A percentile compares a stretch with the other conserved stretches of the same genome.
Conservation (phyloP, 1,140 invertebrate genomes). For the Kradibia gibbosae region DNA sequence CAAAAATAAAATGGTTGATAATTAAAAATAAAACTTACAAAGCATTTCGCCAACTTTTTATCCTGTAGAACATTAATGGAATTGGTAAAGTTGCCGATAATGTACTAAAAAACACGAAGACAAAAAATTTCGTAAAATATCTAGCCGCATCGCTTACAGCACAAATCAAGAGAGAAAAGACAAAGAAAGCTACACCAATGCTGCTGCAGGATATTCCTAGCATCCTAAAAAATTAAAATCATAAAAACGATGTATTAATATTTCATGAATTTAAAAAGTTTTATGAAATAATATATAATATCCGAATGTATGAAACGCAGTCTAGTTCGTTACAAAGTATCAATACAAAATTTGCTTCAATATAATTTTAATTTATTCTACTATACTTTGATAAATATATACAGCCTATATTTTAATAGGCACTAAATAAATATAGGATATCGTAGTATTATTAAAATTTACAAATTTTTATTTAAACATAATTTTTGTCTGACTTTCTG, state of each 20-base stretch:
- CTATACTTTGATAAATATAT: no score
- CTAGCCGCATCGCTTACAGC: conserved; percentile 73
- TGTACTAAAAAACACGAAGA: conserved; percentile 75
- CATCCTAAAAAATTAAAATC: conserved; percentile 60
- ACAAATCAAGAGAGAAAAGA: conserved; percentile 63
- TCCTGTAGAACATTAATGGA: conserved; percentile 81
- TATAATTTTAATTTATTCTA: no score
- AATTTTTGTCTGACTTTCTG: no score
- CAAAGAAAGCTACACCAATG: conserved; percentile 60
- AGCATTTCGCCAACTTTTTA: conserved; percentile 81
- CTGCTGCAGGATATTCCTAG: conserved; percentile 62
- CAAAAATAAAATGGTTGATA: neutral
- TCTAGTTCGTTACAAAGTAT: no score
- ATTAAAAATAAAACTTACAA: conserved; percentile 76
- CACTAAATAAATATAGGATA: no score
- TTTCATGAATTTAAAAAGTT: no score
- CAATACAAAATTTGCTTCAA: no score
- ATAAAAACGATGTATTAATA: neutral
- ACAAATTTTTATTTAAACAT: no score
- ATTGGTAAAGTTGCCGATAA: conserved; percentile 78
- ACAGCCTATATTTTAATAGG: no score
- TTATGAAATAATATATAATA: no score
- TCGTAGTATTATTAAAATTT: no score
- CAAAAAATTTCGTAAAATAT: conserved; percentile 76
- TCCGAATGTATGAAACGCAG: no score